Evolutionary conservation across 1,140 invertebrate genomes (phyloP).

Genomic region (Leptopilina boulardi): DNA sequence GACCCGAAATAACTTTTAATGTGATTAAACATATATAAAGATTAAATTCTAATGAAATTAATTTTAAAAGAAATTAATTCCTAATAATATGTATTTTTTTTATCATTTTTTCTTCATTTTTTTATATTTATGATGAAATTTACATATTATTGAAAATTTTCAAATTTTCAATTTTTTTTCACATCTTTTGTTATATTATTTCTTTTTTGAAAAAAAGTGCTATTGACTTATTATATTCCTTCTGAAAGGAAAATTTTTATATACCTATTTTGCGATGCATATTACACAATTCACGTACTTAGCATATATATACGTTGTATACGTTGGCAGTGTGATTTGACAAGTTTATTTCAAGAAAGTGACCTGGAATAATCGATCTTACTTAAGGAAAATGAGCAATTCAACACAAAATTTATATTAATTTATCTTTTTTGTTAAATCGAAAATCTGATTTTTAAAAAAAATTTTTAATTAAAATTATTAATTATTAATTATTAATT

Average conservation of each 20-base stretch:
- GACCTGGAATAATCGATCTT: constrained; percentile 43
- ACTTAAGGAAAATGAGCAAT: not conserved
- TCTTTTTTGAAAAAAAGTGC: not conserved
- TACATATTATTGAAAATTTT: too few relatives aligned
- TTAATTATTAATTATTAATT: too few relatives aligned
- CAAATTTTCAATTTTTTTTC: not conserved
- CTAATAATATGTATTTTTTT: not conserved
- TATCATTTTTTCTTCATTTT: not conserved
- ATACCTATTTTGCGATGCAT: constrained; percentile 4
- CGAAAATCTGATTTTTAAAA: too few relatives aligned
- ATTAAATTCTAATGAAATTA: constrained; percentile 1
- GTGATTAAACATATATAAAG: not conserved
- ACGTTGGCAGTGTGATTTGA: constrained; percentile 30
- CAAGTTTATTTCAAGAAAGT: constrained; percentile 44
- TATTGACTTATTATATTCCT: constrained; percentile 1
- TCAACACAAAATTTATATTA: not conserved
- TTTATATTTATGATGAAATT: too few relatives aligned
- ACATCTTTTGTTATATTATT: not conserved
- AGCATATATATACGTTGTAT: not conserved
- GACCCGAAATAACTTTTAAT: constrained; percentile 12
- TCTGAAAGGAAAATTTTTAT: not conserved
- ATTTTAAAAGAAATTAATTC: not conserved
- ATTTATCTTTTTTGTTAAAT: not conserved
- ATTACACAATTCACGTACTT: constrained; percentile 18
- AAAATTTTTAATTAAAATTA: too few relatives aligned